A percentile compares a stretch with the other conserved stretches of the same genome.
Conservation (phyloP, 2,888 invertebrate genomes). For the Elysia crispata region DNA sequence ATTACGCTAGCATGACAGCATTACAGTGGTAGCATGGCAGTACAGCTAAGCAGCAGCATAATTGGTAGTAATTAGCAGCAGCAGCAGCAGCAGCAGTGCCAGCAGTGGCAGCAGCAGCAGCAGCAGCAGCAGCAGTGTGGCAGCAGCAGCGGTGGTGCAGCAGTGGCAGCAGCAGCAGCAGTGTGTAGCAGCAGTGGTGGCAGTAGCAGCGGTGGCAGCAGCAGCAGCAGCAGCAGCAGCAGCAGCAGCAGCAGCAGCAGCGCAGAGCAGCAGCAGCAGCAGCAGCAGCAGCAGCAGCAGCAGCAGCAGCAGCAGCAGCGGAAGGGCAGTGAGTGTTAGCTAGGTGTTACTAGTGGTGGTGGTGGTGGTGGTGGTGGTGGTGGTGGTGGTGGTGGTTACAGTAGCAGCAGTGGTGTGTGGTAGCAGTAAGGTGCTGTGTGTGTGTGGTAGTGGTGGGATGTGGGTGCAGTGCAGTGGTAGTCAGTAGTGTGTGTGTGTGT, state of each 20-base stretch:
- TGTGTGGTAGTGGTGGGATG: background rate
- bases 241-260: background rate
- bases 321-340: background rate
- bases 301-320: background rate
- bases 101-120: too few species aligned
- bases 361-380: too few species aligned
- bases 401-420: too few species aligned
- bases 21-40: too few species aligned
- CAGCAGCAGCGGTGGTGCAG: too few species aligned
- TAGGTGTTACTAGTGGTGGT: background rate
- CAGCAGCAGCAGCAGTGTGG: too few species aligned
- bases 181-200: background rate
- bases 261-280: constrained; percentile 15
- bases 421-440: background rate
- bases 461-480: background rate
- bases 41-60: background rate
- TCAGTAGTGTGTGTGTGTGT: too few species aligned
- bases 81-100: too few species aligned
- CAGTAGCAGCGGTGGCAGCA: constrained; percentile 2
- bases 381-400: too few species aligned
- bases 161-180: too few species aligned
- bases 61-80: background rate
- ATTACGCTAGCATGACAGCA: background rate
- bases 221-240: background rate
- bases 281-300: background rate